Base-by-base conservation (phyloP, 1,140 invertebrate genomes). In the Penaeus indicus region DNA sequence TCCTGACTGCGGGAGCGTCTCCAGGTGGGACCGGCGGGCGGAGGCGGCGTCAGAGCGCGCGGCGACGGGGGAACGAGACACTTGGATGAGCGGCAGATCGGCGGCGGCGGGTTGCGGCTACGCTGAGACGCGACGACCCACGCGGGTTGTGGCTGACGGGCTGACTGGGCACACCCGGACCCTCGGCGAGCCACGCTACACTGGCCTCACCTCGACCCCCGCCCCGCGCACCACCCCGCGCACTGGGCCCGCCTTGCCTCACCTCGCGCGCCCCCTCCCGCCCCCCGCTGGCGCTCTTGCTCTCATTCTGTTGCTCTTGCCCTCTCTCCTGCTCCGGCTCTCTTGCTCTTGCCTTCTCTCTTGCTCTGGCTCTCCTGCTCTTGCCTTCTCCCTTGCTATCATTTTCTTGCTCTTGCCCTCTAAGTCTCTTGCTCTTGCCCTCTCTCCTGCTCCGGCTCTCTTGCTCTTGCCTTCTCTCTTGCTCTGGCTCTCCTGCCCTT, bases 201-300 rank as follows among this genome's bases (percentile, higher is more conserved):
- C 72, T 75, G 72, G 27, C 42, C 42, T 75, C 72, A 75, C 72
- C 72, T 75, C 72, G 42, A 75, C 42, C 72, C 72, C 72, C 42
- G 72, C 18, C 25, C 27, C 72, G 72, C 72, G 72, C 72, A 75
- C 27, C 38, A 75, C 69, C 69, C 19, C 42, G 27, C 72, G 72
- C 72, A 75, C 42, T 38, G 72, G 72, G 27, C 72, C 72, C 72
- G 7, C 72, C 25, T 32, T 32, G 27, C 72, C 72, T 75, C 72
- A 32, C n/a, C n/a, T 27, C 72, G 42, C 38, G 18, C 72, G 42
- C 19, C 72, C 72, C 72, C 72, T 75, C 42, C 13, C 72, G 18
- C 27, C 72, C 42, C 27, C 25, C n/a, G 25, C 13, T 75, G 13
- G n/a, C 72, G 3, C 25, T n/a, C n/a, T 75, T n/a, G 25, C 69